These are phyloP conservation scores for Synchiropus splendidus DNA, from an alignment of 2,113 vertebrate genomes.

Conservation along the genomic window DNA sequence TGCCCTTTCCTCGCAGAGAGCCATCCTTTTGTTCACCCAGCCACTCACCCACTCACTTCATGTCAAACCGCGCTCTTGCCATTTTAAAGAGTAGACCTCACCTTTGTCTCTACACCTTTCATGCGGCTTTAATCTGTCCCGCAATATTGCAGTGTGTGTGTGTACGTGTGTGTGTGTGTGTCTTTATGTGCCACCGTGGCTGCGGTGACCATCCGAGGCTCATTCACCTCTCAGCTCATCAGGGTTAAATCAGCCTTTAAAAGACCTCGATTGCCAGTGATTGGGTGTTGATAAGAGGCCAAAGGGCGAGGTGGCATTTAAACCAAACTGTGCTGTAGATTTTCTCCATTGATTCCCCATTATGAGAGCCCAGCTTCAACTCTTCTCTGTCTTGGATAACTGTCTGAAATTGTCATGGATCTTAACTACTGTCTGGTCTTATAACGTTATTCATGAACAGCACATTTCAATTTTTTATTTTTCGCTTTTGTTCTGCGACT, in stretches of 20 bases:
- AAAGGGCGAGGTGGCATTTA: slow-evolving; percentile 62
- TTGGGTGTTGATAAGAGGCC: slow-evolving; percentile 64
- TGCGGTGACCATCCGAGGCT: slow-evolving; percentile 35
- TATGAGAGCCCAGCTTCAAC: slow-evolving; percentile 41
- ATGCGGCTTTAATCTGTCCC: slow-evolving; percentile 65
- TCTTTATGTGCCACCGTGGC: slow-evolving; percentile 17
- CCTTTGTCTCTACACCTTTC: slow-evolving; percentile 69
- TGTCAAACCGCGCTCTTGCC: slow-evolving; percentile 65
- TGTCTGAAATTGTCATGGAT: too few relatives aligned
- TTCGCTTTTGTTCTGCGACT: too few relatives aligned
- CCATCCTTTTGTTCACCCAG: slow-evolving; percentile 66
- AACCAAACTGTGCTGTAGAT: slow-evolving; percentile 58
- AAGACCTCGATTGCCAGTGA: slow-evolving; percentile 62
- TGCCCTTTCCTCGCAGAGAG: slow-evolving; percentile 52
- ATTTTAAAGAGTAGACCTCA: slow-evolving; percentile 68
- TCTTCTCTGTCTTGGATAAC: too few relatives aligned
- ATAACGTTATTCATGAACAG: too few relatives aligned
- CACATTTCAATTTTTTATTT: too few relatives aligned
- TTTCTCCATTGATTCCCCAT: slow-evolving; percentile 58
- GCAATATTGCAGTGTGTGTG: slow-evolving; percentile 53
- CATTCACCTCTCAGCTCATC: slow-evolving; percentile 53
- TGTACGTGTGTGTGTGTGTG: slow-evolving; percentile 11
- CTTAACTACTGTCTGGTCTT: too few relatives aligned
- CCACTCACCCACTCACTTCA: slow-evolving; percentile 65
- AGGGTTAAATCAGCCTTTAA: slow-evolving; percentile 64